Evolutionary conservation across 2,797 vertebrate genomes (phyloP), one percentile per base, ranked within the genome.

Genomic region (Peromyscus melanophrys): DNA sequence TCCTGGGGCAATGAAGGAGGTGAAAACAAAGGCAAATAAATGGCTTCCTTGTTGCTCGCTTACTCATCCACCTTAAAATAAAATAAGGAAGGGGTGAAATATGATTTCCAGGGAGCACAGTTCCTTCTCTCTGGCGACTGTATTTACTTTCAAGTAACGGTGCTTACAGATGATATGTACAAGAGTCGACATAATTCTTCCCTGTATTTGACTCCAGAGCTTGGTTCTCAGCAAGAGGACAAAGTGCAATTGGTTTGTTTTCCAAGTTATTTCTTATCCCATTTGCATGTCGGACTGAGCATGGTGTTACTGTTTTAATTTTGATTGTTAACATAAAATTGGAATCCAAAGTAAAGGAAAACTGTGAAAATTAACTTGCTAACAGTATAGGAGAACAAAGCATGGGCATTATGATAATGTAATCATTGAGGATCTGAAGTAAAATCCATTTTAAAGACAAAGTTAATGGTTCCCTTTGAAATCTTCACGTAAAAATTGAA

Each of bases 401-500:
- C 96, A 92, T 57, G 97, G 94, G 90, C 69, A 86, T 98, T 98
- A 97, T 97, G 97, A 95, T 98, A 98, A 98, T 98, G 98, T 97
- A 89, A 0, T 98, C 98, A 97, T 97, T 97, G 98, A 98, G 95
- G 96, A 98, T 98, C 97, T 98, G 94, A 98, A 98, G 95, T 95
- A 92, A 98, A 98, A 98, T 98, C 95, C 90, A 98, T 98, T 98
- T 98, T 98, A 98, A 98, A 98, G 97, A 97, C 67, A 97, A 98
- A 98, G 97, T 98, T 98, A 99, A 98, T 98, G 85, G 75, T 83
- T 98, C 75, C 81, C 97, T 98, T 98, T 98, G 97, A 99, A 98
- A 98, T 98, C 97, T 98, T 97, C 98, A 95, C 98, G 98, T 98
- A 98, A 99, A 98, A 99, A 99, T 98, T 97, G 97, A 98, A 99